phyloP scores from a whole-genome alignment of 1,140 invertebrate species.

The Monomorium pharaonis region DNA sequence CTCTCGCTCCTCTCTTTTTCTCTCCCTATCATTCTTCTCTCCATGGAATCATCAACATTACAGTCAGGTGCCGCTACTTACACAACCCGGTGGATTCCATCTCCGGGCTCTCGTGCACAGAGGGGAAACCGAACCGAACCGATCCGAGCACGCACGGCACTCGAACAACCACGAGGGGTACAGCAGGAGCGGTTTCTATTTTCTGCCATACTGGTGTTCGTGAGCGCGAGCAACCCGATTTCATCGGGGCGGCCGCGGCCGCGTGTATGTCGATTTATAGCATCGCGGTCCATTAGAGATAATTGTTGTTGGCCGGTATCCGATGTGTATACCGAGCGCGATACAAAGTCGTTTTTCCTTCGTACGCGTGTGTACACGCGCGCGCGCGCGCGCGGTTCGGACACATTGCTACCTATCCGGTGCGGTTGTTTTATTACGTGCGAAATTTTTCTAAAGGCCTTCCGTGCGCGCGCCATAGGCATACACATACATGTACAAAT shows the following conservation, averaged over 20 bases:
- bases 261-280: conserved; percentile 83
- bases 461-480: background rate
- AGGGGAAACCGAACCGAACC: conserved; percentile 41
- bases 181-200: conserved; percentile 77
- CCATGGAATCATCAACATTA: conserved; percentile 73
- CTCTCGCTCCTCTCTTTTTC: background rate
- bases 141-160: conserved; percentile 28
- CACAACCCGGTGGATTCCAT: conserved; percentile 80
- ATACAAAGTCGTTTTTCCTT: conserved; percentile 78
- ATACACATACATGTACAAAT: background rate
- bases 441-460: conserved; percentile 78
- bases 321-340: conserved; percentile 60
- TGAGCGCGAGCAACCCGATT: conserved; percentile 72
- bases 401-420: conserved; percentile 41
- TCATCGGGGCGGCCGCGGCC: conserved; percentile 72
- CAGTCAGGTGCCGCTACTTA: conserved; percentile 81
- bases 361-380: conserved; percentile 10
- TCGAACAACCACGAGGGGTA: conserved; percentile 21
- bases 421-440: conserved; percentile 80
- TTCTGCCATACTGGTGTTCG: conserved; percentile 75
- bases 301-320: conserved; percentile 79
- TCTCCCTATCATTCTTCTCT: conserved; percentile 11
- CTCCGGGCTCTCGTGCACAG: conserved; percentile 55
- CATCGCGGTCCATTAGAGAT: conserved; percentile 83
- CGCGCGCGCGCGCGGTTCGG: conserved; percentile 26